phyloP scores from a whole-genome alignment of 1,140 invertebrate species.

The Lineus longissimus region DNA sequence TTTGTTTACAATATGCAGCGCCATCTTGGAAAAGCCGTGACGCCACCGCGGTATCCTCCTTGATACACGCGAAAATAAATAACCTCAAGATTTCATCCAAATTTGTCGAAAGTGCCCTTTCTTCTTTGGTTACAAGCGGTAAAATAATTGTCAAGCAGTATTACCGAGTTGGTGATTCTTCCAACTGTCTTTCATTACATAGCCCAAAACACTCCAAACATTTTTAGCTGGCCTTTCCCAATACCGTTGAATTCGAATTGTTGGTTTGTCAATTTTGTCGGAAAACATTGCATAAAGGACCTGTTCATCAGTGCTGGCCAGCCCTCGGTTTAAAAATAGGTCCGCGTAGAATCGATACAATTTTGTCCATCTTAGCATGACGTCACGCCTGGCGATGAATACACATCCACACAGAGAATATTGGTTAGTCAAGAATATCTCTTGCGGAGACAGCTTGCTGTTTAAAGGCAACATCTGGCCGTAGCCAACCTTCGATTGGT shows the following conservation, averaged over 20 bases:
- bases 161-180: not conserved
- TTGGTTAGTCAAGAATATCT: not conserved
- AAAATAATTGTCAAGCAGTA: too few species aligned
- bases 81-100: too few species aligned
- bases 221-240: not conserved
- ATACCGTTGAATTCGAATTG: not conserved
- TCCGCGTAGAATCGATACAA: not conserved
- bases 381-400: not conserved
- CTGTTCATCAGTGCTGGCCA: conserved; percentile 1
- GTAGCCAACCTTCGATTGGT: not conserved
- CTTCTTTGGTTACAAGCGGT: too few species aligned
- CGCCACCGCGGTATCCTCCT: too few species aligned
- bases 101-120: too few species aligned
- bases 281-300: not conserved
- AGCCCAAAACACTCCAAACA: not conserved
- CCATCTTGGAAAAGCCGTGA: too few species aligned
- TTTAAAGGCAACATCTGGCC: not conserved
- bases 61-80: too few species aligned
- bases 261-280: not conserved
- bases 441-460: not conserved
- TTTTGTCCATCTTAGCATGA: conserved; percentile 1
- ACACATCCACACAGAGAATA: not conserved
- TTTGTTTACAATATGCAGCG: too few species aligned
- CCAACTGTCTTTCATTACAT: not conserved
- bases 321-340: not conserved